A percentile compares a stretch with the other conserved stretches of the same genome.
Evolutionary conservation across 2,113 vertebrate species (phyloP).

Genomic region (Salminus brasiliensis): DNA sequence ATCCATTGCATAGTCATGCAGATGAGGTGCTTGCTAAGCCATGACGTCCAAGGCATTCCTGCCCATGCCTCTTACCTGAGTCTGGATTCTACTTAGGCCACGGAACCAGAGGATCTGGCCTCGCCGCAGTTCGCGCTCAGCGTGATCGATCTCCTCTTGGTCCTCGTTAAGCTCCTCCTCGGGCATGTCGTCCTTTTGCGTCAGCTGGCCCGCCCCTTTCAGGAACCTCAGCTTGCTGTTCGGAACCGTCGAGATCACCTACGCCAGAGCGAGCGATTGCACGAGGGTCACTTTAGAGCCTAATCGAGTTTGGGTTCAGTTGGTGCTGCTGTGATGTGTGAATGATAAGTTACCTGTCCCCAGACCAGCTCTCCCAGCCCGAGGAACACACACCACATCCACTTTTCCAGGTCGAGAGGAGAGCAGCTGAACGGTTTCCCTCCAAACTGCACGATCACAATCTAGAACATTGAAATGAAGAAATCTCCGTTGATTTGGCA

Average conservation of each 20-base stretch:
- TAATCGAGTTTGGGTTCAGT: too few species aligned
- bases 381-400: constrained; percentile 99
- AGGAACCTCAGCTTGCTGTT: constrained; percentile 95
- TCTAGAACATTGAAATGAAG: constrained; percentile 70
- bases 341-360: constrained; percentile 91
- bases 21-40: background rate
- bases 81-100: constrained; percentile 97
- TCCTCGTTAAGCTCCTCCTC: constrained; percentile 96
- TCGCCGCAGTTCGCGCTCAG: constrained; percentile 92
- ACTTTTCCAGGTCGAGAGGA: constrained; percentile 92
- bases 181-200: constrained; percentile 88
- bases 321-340: background rate
- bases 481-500: background rate
- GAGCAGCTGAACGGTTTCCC: constrained; percentile 98
- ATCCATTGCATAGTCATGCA: background rate
- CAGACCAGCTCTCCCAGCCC: constrained; percentile 95
- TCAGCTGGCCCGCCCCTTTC: constrained; percentile 90
- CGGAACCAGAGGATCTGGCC: constrained; percentile 99
- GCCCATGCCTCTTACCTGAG: constrained; percentile 83
- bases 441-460: constrained; percentile 96
- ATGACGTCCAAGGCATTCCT: background rate
- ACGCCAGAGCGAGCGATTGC: background rate
- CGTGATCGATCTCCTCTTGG: constrained; percentile 96
- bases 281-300: background rate
- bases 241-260: constrained; percentile 93